These are phyloP conservation scores for Stenodema calcarata DNA, from an alignment of 2,888 invertebrate genomes.

Conservation along the genomic window DNA sequence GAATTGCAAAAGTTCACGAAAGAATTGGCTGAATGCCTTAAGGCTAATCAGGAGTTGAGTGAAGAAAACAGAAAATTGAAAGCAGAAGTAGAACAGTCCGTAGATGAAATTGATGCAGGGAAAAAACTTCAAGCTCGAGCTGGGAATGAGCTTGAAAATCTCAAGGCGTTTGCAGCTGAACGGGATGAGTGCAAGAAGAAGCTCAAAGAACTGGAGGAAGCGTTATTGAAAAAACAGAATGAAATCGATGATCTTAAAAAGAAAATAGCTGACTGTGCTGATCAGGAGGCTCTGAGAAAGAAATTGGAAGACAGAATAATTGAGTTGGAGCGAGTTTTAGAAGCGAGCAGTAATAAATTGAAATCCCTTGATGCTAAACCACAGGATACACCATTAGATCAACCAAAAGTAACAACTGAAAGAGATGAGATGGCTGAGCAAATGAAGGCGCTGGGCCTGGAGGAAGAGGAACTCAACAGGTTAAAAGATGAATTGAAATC, in stretches of 20 bases:
- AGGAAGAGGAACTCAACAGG: not conserved
- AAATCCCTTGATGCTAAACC: not conserved
- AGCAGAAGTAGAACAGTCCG: not conserved
- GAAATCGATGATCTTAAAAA: conserved; percentile 47
- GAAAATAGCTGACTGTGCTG: not conserved
- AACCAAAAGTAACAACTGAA: not conserved
- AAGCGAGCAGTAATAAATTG: not conserved
- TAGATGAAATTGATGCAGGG: not conserved
- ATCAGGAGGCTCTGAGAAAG: not conserved
- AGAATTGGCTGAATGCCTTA: conserved; percentile 26
- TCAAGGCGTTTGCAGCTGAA: not conserved
- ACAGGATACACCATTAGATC: not conserved
- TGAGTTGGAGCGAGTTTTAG: not conserved
- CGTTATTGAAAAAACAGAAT: conserved; percentile 40
- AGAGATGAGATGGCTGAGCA: not conserved
- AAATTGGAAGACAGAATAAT: conserved; percentile 14
- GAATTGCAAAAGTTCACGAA: conserved; percentile 10
- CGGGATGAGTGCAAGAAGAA: conserved; percentile 13
- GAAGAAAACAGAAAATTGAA: not conserved
- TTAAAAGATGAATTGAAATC: not conserved
- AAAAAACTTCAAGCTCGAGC: not conserved
- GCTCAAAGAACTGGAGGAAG: conserved; percentile 24
- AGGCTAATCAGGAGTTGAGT: not conserved
- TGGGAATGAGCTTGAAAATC: not conserved
- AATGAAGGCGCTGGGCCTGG: not conserved